Base-by-base conservation (phyloP, 2,888 invertebrate species). In the Agrotis clavis region DNA sequence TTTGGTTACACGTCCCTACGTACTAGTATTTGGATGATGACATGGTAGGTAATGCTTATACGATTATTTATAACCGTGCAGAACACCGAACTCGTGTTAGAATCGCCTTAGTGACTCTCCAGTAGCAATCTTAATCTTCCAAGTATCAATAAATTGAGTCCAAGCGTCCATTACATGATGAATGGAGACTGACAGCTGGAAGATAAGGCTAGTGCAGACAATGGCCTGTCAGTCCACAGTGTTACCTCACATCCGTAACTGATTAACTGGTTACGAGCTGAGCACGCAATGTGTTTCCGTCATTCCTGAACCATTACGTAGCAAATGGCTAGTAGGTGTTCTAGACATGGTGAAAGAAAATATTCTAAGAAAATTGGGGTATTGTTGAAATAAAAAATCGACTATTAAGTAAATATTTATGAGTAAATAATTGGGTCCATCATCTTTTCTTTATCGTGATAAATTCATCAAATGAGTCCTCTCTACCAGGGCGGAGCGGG, bases 201-300 rank as follows among this genome's bases (percentile, higher is more conserved):
- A 60, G 82, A 77, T 81, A 71, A 16, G n/a, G 4, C 35, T 41
- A 18, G 59, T 50, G 2, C 30, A 66, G 62, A 81, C 68, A 71
- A 63, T 66, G 14, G 47, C 16, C 16, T n/a, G 65, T 48, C 16
- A 16, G 2, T 50, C 0, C 21, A 13, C 16, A 21, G 18, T 54
- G 60, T 81, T 71, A 81, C 60, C 51, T 81, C 45, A 80, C 54
- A 82, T 77, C 82, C 82, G 78, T 41, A 35, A 57, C 59, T 25
- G 41, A 54, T 62, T 65, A 57, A 65, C 50, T 76, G 30, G 64
- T 66, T 71, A 65, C 56, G 19, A 11, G 7, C 30, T 16, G 25
- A 25, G 59, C 67, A 76, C 57, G 57, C 57, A 16, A 67, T 19
- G 51, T 41, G 4, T 51, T 63, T 59, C 75, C 57, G 53, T 6